Conservation (phyloP, 2,888 invertebrate genomes). For the Papilio demoleus region DNA sequence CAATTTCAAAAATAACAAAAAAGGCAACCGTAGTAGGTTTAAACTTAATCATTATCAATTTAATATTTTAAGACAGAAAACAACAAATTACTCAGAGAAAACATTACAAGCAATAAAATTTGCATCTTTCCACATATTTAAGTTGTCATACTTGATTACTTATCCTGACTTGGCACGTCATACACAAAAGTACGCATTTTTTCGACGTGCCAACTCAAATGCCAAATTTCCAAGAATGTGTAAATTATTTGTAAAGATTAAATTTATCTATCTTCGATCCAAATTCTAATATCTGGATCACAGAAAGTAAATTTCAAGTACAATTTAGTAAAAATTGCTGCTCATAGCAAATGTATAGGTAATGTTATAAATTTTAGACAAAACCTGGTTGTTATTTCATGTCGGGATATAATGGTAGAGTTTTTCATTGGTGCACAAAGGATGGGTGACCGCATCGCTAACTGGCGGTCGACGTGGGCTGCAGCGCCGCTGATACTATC, state of each 20-base stretch:
- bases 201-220: neutral
- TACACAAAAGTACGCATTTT: neutral
- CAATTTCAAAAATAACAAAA: no score
- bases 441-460: slow-evolving; percentile 76
- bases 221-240: neutral
- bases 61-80: no score
- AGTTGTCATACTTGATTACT: no score
- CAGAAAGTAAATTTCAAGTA: neutral
- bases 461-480: slow-evolving; percentile 80
- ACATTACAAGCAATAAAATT: no score
- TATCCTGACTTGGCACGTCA: neutral
- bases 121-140: no score
- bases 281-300: neutral
- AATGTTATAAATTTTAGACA: neutral
- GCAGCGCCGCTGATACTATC: slow-evolving; percentile 69
- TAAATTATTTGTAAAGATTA: no score
- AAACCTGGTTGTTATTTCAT: neutral
- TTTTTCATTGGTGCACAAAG: slow-evolving; percentile 52
- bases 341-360: neutral
- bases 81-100: no score
- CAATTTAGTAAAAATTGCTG: neutral
- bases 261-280: no score
- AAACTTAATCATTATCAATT: no score
- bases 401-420: slow-evolving; percentile 64
- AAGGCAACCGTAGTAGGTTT: no score